These are phyloP conservation scores for Neofelis nebulosa DNA, from an alignment of 2,113 vertebrate species.

Conservation along the genomic window DNA sequence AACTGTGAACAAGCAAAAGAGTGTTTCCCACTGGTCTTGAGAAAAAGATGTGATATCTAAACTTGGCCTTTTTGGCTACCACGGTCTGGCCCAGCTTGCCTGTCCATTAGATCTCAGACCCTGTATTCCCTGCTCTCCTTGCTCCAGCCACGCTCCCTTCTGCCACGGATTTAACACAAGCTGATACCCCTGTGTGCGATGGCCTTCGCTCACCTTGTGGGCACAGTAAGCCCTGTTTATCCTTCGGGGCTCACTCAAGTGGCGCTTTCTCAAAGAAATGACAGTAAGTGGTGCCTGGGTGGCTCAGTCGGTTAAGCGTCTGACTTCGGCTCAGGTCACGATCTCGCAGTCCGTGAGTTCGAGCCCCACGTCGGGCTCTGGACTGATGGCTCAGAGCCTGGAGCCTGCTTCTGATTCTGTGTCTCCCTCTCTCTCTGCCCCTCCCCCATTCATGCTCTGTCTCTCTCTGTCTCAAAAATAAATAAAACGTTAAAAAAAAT, in stretches of 20 bases:
- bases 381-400: no score
- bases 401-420: no score
- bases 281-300: not conserved
- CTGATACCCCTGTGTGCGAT: not conserved
- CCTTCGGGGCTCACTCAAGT: not conserved
- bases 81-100: not conserved
- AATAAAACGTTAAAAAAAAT: no score
- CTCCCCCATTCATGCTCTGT: no score
- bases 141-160: not conserved
- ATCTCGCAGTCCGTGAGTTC: no score
- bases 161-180: not conserved
- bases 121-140: fast-evolving
- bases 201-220: not conserved
- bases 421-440: no score
- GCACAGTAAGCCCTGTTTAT: not conserved
- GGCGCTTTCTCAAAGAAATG: not conserved
- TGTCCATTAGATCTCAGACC: not conserved
- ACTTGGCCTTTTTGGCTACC: not conserved
- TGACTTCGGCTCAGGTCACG: no score
- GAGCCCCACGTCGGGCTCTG: no score
- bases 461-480: no score
- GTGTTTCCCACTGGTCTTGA: not conserved
- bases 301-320: no score
- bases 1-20: not conserved
- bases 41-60: not conserved